Evolutionary conservation across 53 echinoderm and acorn worm species (phyloP), one percentile per base, ranked within the genome.

Genomic region (Temnopleurus reevesii): DNA sequence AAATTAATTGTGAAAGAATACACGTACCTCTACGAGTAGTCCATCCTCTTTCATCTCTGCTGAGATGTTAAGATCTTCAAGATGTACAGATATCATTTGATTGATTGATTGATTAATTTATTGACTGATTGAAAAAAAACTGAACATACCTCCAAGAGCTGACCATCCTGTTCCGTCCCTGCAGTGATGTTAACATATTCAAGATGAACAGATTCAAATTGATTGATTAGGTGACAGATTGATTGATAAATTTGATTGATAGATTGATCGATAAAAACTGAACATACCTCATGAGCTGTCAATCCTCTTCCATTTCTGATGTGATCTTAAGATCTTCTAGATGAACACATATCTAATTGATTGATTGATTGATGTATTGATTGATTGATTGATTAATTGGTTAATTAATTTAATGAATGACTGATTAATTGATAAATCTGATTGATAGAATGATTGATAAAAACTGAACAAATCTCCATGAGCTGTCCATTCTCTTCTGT

Each of bases 21-120:
- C 23, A 5, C 18, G 17, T 83, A 96, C 96, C 96, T 96, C 94
- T 51, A 94, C 91, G 4, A 94, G 60, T 33, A 89, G 92, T 4
- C 92, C 92, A 36, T 96, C 95, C 58, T 95, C 94, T 12, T 97
- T 94, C 4, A 92, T 94, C 27, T 94, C 95, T 53, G 92, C 51
- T 28, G 92, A 29, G 12, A 95, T 95, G 25, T 93, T 56, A 24
- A 95, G 89, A 46, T 45, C 93, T 87, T 97, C 97, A 54, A 97
- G 88, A 45, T 92, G 83, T 21, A 94, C 90, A 41, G 93, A 93
- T 12, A 90, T 60, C 2, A 57, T 89, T 59, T 90, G 90, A 81
- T 93, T 95, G 1, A 45, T 34, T n/a, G 30, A 7, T 28, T 4
- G 71, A 38, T 36, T 1, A 71, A 71, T 21, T n/a, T 9, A 71